phyloP scores from a whole-genome alignment of 2,113 vertebrate species.

The Todiramphus saurophagus region DNA sequence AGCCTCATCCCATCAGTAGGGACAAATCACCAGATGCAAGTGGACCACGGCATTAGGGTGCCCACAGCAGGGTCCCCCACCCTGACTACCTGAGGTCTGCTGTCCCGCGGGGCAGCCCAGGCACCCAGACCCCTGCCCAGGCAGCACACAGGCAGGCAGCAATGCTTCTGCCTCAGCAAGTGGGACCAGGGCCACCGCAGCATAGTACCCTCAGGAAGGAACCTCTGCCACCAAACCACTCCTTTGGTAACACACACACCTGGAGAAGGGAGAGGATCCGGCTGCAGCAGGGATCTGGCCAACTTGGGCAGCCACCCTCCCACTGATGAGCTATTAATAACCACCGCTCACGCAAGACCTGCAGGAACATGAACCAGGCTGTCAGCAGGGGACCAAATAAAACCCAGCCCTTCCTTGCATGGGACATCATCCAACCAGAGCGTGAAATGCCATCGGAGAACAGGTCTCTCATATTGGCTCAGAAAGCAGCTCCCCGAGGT shows the following conservation, averaged over 20 bases:
- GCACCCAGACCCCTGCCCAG: background rate
- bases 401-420: background rate
- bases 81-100: background rate
- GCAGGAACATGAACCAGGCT: background rate
- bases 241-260: too few relatives aligned
- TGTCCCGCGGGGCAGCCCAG: accelerated
- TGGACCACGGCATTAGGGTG: background rate
- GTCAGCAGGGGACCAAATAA: background rate
- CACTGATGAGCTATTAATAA: background rate
- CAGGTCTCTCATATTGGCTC: background rate
- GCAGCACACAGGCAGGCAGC: background rate
- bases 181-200: accelerated
- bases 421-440: background rate
- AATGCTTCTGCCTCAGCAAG: accelerated
- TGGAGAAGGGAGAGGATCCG: background rate
- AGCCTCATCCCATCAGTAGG: accelerated
- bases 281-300: background rate
- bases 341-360: accelerated
- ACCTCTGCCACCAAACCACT: background rate
- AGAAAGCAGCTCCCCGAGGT: background rate
- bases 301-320: background rate
- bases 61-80: background rate
- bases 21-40: background rate
- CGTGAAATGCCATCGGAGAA: background rate
- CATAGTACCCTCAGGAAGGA: background rate